Evolutionary conservation across 2,113 vertebrate species (phyloP).

Genomic region (Peromyscus californicus): DNA sequence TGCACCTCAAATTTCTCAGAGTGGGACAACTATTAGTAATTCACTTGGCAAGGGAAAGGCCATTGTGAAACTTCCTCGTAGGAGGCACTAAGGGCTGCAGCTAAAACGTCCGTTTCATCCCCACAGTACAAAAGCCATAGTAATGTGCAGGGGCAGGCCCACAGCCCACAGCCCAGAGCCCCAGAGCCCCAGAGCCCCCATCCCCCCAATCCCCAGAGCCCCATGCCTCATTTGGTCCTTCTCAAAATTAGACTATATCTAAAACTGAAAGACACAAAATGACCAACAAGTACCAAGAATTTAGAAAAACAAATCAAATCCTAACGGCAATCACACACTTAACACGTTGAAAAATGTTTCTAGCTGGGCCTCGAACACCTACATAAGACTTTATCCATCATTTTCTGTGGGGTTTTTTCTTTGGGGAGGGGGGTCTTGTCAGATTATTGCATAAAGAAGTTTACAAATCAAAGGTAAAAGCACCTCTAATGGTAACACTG

Average conservation of each 20-base stretch:
- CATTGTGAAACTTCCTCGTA: constrained; percentile 16
- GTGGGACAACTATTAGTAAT: constrained; percentile 31
- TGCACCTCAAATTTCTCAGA: not conserved
- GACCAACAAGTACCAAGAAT: not conserved
- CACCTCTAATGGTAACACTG: not conserved
- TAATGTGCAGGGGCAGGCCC: not conserved
- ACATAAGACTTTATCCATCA: not conserved
- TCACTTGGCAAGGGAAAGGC: not conserved
- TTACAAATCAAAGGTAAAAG: not conserved
- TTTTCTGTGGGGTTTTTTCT: not conserved
- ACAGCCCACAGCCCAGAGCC: not conserved
- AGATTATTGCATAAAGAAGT: not conserved
- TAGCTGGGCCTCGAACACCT: not conserved
- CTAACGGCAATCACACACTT: not conserved
- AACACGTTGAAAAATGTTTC: not conserved
- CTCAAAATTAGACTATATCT: not conserved
- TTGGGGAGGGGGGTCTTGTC: not conserved
- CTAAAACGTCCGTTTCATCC: not conserved
- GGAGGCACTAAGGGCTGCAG: not conserved
- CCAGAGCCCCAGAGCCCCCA: not conserved
- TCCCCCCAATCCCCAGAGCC: not conserved
- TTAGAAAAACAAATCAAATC: not conserved
- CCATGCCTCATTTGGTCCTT: not conserved
- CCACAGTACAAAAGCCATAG: not conserved
- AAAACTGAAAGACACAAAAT: constrained; percentile 9